These are phyloP conservation scores for Spilosoma lubricipeda DNA, from an alignment of 2,888 invertebrate species.

Conservation along the genomic window DNA sequence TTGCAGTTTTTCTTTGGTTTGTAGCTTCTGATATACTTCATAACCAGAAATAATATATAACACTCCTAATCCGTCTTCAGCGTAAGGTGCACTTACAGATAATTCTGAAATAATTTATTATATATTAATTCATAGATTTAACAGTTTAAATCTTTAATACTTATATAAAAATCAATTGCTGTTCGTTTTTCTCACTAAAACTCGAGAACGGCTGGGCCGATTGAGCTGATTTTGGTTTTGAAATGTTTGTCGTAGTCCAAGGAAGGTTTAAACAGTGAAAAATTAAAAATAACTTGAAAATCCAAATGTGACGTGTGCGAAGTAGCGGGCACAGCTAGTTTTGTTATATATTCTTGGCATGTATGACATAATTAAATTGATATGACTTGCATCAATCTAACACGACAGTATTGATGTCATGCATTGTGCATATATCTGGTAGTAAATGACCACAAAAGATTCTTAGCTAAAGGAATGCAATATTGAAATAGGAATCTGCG, in stretches of 20 bases:
- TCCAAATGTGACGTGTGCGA: too few relatives aligned
- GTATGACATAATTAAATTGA: neutral
- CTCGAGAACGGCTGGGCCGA: too few relatives aligned
- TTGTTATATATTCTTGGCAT: neutral
- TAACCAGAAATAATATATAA: constrained; percentile 71
- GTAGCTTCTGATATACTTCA: constrained; percentile 49
- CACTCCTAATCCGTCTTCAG: constrained; percentile 59
- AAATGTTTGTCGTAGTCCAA: too few relatives aligned
- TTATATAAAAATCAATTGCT: too few relatives aligned
- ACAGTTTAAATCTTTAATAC: too few relatives aligned
- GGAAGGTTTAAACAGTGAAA: too few relatives aligned
- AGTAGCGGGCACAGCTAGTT: too few relatives aligned
- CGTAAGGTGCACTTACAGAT: constrained; percentile 73
- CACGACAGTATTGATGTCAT: neutral
- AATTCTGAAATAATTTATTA: constrained; percentile 62
- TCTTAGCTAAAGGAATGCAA: neutral
- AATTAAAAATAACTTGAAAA: too few relatives aligned
- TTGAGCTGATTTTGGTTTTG: too few relatives aligned
- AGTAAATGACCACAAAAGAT: neutral
- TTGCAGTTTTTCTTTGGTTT: constrained; percentile 27
- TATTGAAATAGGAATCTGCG: too few relatives aligned
- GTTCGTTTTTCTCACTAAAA: too few relatives aligned
- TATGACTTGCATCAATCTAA: neutral
- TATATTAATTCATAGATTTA: neutral
- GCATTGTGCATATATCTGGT: neutral